Base-by-base conservation (phyloP, 2,113 vertebrate species). In the Cyprinodon variegatus region DNA sequence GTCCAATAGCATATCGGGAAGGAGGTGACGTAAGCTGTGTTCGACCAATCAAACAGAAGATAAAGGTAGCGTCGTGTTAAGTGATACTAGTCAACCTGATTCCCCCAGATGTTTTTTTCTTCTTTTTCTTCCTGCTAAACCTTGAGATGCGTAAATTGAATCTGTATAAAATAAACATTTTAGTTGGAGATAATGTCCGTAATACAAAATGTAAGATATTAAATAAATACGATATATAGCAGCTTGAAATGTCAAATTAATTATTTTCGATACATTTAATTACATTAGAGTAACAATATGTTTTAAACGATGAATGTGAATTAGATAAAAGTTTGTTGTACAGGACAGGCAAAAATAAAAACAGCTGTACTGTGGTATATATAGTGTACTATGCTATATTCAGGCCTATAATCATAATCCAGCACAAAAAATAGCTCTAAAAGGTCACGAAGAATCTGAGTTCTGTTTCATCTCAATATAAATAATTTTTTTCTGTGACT, bases 1-100 rank as follows among this genome's bases (percentile, higher is more conserved):
- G 74, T n/a, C 93, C 93, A 95, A 94, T 94, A n/a, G 65, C 7
- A 65, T 50, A n/a, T 4, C 65, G 12, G 46, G 48, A 38, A 65
- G 4, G 0, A 0, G 15, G 1, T 73, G 73, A 86, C 83, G 87
- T 88, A 74, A 63, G 1, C 1, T 0, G 0, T 0, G 0, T 0
- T 3, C 8, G 67, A 20, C 89, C 90, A 92, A 88, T 90, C 8
- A 81, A 13, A 86, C 20, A 20, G 7, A 8, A 57, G 50, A 59
- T 1, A 8, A 59, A 68, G 68, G 65, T 65, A 4, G 20, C 60
- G 61, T 67, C 48, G 57, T 57, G 17, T 29, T 38, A n/a, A 64
- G 4, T 53, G 77, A 77, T 78, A 77, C 65, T 74, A n/a, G 11
- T 77, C 59, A 79, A 74, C 65, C 41, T 61, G 62, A 22, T 65